A percentile compares a stretch with the other conserved stretches of the same genome.
Evolutionary conservation across 2,113 vertebrate species (phyloP).

Genomic region (Xenopus laevis): DNA sequence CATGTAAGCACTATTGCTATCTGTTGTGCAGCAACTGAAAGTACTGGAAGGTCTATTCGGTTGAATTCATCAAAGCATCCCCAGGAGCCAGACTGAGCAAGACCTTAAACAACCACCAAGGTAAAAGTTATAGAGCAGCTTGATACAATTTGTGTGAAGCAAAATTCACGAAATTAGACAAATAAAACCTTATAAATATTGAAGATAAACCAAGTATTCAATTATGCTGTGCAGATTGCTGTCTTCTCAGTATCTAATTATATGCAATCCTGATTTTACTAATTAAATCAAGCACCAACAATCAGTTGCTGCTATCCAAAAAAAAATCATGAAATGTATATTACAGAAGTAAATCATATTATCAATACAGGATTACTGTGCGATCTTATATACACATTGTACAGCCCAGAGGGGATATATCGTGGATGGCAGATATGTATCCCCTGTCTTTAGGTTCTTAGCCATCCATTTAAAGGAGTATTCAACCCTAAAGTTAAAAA

Average conservation of each 20-base stretch:
- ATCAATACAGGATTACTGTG: too few relatives aligned
- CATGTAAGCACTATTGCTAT: constrained; percentile 89
- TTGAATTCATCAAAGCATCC: constrained; percentile 98
- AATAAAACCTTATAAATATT: not conserved
- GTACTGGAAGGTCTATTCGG: constrained; percentile 89
- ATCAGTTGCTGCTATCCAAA: too few relatives aligned
- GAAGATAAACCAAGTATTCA: not conserved
- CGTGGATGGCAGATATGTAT: too few relatives aligned
- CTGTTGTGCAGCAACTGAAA: constrained; percentile 95
- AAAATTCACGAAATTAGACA: too few relatives aligned
- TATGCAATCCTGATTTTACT: not conserved
- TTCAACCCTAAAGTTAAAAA: too few relatives aligned
- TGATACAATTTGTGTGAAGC: not conserved
- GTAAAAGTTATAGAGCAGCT: not conserved
- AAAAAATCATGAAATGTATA: too few relatives aligned
- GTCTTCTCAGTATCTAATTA: not conserved
- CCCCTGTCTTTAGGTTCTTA: too few relatives aligned
- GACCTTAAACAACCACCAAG: constrained; percentile 63
- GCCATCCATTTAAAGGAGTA: too few relatives aligned
- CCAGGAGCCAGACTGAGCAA: constrained; percentile 96
- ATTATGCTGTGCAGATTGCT: not conserved
- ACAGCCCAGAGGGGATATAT: too few relatives aligned
- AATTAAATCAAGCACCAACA: not conserved
- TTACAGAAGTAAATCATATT: too few relatives aligned
- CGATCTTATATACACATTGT: too few relatives aligned